Evolutionary conservation across 2,797 vertebrate genomes (phyloP).

Genomic region (Fundulus diaphanus): DNA sequence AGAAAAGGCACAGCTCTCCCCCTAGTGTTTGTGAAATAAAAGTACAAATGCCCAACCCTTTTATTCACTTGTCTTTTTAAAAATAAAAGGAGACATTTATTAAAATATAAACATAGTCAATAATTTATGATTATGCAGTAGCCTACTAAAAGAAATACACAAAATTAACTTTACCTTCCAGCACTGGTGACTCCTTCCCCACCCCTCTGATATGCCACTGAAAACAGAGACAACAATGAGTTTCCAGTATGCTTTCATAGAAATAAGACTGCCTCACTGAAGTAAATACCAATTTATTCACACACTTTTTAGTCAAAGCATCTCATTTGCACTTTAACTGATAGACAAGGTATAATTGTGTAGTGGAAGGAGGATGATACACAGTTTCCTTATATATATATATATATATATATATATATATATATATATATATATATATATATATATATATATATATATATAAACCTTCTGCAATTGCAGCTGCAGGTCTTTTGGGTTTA

Average conservation of each 20-base stretch:
- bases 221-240: slow-evolving; percentile 41
- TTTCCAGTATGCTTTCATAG: neutral
- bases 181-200: slow-evolving; percentile 97
- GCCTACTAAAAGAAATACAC: neutral
- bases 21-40: slow-evolving; percentile 79
- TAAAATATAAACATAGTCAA: neutral
- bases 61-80: neutral
- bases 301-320: neutral
- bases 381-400: neutral
- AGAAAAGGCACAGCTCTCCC: slow-evolving; percentile 84
- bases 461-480: neutral
- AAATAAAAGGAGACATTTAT: neutral
- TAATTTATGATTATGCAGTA: neutral
- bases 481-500: neutral
- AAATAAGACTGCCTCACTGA: neutral
- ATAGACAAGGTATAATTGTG: neutral
- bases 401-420: too few species aligned
- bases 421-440: too few species aligned
- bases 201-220: slow-evolving; percentile 98
- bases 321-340: neutral
- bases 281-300: neutral
- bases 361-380: neutral
- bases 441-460: too few species aligned
- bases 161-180: slow-evolving; percentile 87
- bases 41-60: slow-evolving; percentile 43